Evolutionary conservation across 1,140 invertebrate species (phyloP).

Genomic region (Ooceraea biroi): DNA sequence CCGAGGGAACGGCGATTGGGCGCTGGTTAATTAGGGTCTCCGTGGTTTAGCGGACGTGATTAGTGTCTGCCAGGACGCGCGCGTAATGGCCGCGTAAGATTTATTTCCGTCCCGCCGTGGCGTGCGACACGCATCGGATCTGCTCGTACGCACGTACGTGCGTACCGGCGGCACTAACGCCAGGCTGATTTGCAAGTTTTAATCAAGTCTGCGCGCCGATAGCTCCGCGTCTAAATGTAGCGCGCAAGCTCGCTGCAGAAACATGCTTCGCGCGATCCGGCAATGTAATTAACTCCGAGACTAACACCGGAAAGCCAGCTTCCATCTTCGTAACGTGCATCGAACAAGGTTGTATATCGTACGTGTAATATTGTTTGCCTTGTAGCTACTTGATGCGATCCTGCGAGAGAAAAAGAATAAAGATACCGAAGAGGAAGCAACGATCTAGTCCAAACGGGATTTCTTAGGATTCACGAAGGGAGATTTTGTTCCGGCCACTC

Average conservation of each 20-base stretch:
- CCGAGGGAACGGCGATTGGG: conserved; percentile 63
- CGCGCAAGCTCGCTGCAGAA: background rate
- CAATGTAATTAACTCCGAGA: conserved; percentile 19
- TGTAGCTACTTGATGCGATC: too few species aligned
- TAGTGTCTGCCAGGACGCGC: conserved; percentile 60
- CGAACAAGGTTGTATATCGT: too few species aligned
- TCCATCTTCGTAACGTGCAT: too few species aligned
- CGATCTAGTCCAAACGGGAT: too few species aligned
- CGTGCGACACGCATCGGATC: conserved; percentile 39
- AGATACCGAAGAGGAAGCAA: too few species aligned
- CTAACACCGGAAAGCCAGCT: too few species aligned
- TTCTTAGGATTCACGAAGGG: too few species aligned
- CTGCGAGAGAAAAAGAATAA: too few species aligned
- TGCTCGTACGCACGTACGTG: background rate
- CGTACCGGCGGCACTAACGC: background rate
- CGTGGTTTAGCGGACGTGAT: conserved; percentile 63
- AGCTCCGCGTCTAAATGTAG: conserved; percentile 4
- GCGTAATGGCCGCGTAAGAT: conserved; percentile 52
- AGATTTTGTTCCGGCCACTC: too few species aligned
- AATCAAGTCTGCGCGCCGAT: conserved; percentile 1
- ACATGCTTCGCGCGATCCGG: background rate
- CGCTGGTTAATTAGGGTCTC: conserved; percentile 70
- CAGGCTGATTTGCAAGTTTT: conserved; percentile 39
- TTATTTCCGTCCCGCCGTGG: conserved; percentile 49
- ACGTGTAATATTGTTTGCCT: too few species aligned